phyloP scores from a whole-genome alignment of 2,113 vertebrate species.

The Macroglossus sobrinus region DNA sequence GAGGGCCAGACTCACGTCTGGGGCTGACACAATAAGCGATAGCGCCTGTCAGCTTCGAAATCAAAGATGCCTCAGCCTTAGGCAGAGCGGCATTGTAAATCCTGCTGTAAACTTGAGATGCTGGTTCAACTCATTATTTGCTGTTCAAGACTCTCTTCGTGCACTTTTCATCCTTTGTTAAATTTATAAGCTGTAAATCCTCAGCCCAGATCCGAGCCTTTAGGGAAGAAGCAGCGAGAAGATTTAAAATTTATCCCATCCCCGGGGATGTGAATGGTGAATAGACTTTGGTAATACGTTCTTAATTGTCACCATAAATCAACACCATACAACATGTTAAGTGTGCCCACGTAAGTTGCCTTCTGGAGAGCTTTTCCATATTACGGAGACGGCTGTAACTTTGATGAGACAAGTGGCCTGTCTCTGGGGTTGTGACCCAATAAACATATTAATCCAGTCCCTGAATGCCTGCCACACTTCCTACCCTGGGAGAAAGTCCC shows the following conservation, averaged over 20 bases:
- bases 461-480: background rate
- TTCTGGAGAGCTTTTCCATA: background rate
- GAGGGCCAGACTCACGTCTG: constrained; percentile 40
- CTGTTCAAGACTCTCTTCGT: constrained; percentile 67
- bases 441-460: constrained; percentile 54
- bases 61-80: constrained; percentile 63
- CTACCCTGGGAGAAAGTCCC: background rate
- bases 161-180: constrained; percentile 74
- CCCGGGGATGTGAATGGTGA: constrained; percentile 64
- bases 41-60: constrained; percentile 63
- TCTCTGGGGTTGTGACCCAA: constrained; percentile 15
- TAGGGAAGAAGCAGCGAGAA: constrained; percentile 63
- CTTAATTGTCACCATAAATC: constrained; percentile 76
- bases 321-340: constrained; percentile 43
- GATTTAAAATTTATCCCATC: constrained; percentile 72
- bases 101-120: constrained; percentile 66
- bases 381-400: constrained; percentile 19
- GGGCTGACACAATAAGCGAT: constrained; percentile 54
- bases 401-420: constrained; percentile 39
- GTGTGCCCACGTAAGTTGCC: constrained; percentile 57
- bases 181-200: constrained; percentile 80
- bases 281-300: constrained; percentile 69
- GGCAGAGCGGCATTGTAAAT: constrained; percentile 67
- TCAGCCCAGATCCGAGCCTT: constrained; percentile 74
- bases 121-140: constrained; percentile 78